Percentiles rank a stretch among this genome's conserved stretches.
Conservation (phyloP, 2,797 vertebrate genomes). For the Australoheros facetus region DNA sequence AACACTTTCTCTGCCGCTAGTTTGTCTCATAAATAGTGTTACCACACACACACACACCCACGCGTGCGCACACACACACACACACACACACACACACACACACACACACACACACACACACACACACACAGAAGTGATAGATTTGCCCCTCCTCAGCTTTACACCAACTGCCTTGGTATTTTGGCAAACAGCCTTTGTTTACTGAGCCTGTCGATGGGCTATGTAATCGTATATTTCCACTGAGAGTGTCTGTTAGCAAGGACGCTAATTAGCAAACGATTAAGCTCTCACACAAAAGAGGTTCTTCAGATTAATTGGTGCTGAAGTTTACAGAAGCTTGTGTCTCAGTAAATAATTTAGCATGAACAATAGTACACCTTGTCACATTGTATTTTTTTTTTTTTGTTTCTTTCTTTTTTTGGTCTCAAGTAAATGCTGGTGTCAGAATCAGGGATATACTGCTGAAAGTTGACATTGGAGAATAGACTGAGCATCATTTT, state of each 20-base stretch:
- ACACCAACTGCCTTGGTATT: constrained; percentile 61
- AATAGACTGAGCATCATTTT: neutral
- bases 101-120: constrained; percentile 11
- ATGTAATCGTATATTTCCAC: constrained; percentile 77
- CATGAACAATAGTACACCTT: constrained; percentile 62
- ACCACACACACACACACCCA: constrained; percentile 5
- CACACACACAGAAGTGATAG: constrained; percentile 15
- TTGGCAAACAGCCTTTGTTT: constrained; percentile 72
- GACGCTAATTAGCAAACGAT: constrained; percentile 73
- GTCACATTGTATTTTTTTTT: constrained; percentile 43
- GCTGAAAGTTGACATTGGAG: neutral
- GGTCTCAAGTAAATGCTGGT: constrained; percentile 16
- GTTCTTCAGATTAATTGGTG: constrained; percentile 74
- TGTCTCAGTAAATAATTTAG: constrained; percentile 68
- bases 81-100: constrained; percentile 8
- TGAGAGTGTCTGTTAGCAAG: constrained; percentile 71
- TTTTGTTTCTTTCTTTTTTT: neutral
- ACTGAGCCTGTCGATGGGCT: constrained; percentile 64
- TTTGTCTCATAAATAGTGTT: neutral
- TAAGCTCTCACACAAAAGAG: constrained; percentile 72
- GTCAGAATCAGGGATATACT: constrained; percentile 12
- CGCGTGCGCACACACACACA: neutral
- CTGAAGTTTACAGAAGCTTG: constrained; percentile 71
- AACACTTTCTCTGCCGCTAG: constrained; percentile 8
- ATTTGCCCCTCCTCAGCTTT: constrained; percentile 39